Evolutionary conservation across 1,140 invertebrate species (phyloP).

Genomic region (Gyrodactylus salaris): DNA sequence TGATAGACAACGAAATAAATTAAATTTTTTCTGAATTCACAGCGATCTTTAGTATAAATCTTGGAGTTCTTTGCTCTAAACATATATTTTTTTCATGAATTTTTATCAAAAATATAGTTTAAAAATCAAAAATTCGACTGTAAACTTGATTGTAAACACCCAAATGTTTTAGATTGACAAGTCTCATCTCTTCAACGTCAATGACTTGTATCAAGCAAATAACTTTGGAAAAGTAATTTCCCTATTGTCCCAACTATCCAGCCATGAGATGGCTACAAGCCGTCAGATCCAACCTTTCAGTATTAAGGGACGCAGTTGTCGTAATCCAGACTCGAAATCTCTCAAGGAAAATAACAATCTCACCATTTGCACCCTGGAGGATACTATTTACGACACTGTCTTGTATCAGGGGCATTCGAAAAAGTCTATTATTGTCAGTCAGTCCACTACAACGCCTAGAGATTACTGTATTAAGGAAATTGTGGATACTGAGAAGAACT

Average conservation of each 20-base stretch:
- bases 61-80: no score
- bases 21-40: no score
- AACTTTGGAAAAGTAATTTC: constrained; percentile 37
- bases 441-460: constrained; percentile 27
- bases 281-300: background rate
- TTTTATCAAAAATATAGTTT: no score
- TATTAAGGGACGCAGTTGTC: background rate
- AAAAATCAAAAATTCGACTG: no score
- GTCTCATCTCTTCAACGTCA: constrained; percentile 55
- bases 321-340: no score
- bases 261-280: background rate
- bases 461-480: constrained; percentile 80
- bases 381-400: background rate
- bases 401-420: background rate
- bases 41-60: no score
- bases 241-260: background rate
- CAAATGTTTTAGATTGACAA: no score
- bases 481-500: constrained; percentile 78
- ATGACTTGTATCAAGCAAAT: constrained; percentile 59
- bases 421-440: no score
- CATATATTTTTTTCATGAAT: no score
- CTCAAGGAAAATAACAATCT: background rate
- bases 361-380: background rate
- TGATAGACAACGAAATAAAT: no score
- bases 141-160: no score